Evolutionary conservation across 2,888 invertebrate genomes (phyloP), one percentile per base, ranked within the genome.

Genomic region (Patella caerulea): DNA sequence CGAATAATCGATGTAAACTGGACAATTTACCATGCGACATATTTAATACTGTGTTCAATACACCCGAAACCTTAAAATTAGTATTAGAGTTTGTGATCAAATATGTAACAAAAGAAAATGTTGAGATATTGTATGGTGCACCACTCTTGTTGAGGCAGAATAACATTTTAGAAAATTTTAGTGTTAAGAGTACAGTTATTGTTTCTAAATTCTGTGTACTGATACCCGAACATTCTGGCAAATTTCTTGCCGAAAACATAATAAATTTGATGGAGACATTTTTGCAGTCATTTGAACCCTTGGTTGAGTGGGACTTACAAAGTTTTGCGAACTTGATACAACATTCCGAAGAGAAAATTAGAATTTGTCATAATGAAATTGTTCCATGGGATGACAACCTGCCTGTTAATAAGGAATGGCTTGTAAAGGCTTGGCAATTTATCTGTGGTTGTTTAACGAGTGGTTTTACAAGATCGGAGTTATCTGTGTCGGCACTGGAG

Each of bases 81-180:
- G 34, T 76, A 15, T 69, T 56, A 7, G 45, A 45, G 9, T 76
- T 76, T 55, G 53, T 72, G 11, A 45, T 34, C 54, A 72, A 65
- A 11, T 12, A 15, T 65, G 24, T 24, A 19, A 24, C 9, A 24
- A 65, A 65, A 17, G 24, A 65, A 11, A 65, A 69, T 76, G 69
- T 54, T 19, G 24, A 45, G 29, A 53, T 54, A 15, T 69, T 76
- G 17, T 9, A 34, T 76, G 76, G 76, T 19, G 53, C 73, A 19
- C 76, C 76, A 17, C 24, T 76, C n/a, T 54, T 65, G 52, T 56
- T 76, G 65, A 76, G 65, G 19, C 56, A 72, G n/a, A 59, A 65
- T 59, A 53, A 19, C 17, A 65, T 24, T 17, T 29, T 76, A 24
- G 17, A 19, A 14, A 45, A 53, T 11, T 76, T 72, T 69, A 65